Conservation (phyloP, 2,888 invertebrate species). For the Calameuta idolon region DNA sequence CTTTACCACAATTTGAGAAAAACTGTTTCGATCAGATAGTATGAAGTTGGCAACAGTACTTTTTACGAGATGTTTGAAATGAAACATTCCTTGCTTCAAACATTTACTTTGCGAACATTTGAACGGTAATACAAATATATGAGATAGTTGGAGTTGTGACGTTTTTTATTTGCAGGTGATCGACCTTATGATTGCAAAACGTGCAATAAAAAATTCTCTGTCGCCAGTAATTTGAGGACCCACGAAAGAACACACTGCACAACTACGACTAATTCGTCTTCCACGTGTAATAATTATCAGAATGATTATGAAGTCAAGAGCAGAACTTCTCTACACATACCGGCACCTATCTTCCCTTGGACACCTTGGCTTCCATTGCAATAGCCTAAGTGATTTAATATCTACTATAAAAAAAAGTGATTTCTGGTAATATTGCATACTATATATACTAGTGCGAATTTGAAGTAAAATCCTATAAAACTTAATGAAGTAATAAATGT, state of each 20-base stretch:
- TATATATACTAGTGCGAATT: not conserved
- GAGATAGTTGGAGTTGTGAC: not conserved
- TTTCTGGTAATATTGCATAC: not conserved
- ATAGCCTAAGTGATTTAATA: slow-evolving; percentile 16
- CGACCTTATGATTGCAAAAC: slow-evolving; percentile 45
- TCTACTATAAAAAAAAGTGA: not conserved
- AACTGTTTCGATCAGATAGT: not conserved
- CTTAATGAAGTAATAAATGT: not conserved
- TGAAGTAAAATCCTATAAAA: not conserved
- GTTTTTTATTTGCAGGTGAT: slow-evolving; percentile 66
- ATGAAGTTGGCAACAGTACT: not conserved
- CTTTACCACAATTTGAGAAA: too few relatives aligned
- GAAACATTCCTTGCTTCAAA: not conserved
- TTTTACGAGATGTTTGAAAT: not conserved
- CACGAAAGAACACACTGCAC: slow-evolving; percentile 42
- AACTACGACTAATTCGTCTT: slow-evolving; percentile 18
- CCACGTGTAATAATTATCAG: slow-evolving; percentile 14
- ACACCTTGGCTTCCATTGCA: slow-evolving; percentile 38
- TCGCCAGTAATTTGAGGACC: slow-evolving; percentile 46
- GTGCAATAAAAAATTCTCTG: slow-evolving; percentile 50
- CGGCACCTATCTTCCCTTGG: slow-evolving; percentile 34
- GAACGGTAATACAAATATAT: not conserved
- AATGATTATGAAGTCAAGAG: slow-evolving; percentile 23
- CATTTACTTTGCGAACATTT: not conserved
- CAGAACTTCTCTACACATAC: slow-evolving; percentile 26